phyloP scores from a whole-genome alignment of 2,797 vertebrate genomes.

The Iguana delicatissima region DNA sequence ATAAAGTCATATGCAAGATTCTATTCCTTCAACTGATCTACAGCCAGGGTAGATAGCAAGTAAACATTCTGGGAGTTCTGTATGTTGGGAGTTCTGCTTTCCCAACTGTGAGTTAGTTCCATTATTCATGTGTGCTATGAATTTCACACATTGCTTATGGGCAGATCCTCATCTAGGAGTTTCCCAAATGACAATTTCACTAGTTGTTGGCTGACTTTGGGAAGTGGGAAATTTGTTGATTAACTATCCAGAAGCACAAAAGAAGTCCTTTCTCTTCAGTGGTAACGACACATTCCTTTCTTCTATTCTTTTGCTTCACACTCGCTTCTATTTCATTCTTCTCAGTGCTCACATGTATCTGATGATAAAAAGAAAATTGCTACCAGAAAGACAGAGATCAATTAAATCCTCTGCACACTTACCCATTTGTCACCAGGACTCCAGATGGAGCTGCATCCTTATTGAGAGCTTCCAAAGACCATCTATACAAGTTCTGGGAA shows the following conservation, averaged over 20 bases:
- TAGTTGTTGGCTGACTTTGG: not conserved
- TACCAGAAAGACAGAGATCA: not conserved
- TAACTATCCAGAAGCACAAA: not conserved
- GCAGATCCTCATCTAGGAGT: not conserved
- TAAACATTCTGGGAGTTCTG: not conserved
- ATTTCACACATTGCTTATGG: not conserved
- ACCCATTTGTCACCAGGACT: constrained; percentile 97
- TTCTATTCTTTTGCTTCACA: not conserved
- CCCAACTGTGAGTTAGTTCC: not conserved
- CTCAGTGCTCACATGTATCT: not conserved
- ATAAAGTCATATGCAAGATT: not conserved
- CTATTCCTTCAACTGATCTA: not conserved
- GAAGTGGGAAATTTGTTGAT: not conserved
- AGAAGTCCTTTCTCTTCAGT: not conserved
- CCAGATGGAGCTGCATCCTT: constrained; percentile 92
- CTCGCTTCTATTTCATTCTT: not conserved
- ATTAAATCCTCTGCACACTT: constrained; percentile 44
- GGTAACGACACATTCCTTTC: not conserved
- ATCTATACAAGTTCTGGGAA: constrained; percentile 96
- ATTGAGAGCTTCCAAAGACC: constrained; percentile 95
- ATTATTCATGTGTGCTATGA: not conserved
- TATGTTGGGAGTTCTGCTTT: not conserved
- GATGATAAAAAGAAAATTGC: not conserved
- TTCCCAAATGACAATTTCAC: not conserved
- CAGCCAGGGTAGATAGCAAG: not conserved